Evolutionary conservation across 2,113 vertebrate genomes (phyloP).

Genomic region (Sciurus niger): DNA sequence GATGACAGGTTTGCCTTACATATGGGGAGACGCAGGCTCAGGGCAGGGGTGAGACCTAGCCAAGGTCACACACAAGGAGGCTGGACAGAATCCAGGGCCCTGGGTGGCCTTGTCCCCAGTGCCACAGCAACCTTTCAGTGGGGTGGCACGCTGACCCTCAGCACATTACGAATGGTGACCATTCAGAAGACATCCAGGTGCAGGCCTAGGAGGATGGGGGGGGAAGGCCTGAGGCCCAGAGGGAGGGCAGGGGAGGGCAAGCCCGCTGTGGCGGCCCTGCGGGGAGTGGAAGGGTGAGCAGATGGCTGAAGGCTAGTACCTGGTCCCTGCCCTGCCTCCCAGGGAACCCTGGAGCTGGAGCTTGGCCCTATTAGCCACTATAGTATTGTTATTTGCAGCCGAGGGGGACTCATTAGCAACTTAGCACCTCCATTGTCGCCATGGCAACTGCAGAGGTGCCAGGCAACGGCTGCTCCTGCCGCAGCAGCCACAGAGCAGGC

Average conservation of each 20-base stretch:
- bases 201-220: background rate
- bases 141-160: accelerated
- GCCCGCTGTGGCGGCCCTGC: no score
- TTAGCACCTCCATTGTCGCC: constrained; percentile 88
- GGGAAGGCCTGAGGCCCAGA: background rate
- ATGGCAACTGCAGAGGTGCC: constrained; percentile 89
- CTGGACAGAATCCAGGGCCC: background rate
- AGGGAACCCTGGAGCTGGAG: constrained; percentile 72
- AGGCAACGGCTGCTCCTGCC: constrained; percentile 86
- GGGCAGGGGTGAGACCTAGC: background rate
- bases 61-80: background rate
- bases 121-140: background rate
- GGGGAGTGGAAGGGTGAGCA: background rate
- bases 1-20: background rate
- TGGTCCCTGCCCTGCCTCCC: background rate
- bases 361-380: constrained; percentile 67
- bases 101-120: no score
- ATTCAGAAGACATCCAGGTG: background rate
- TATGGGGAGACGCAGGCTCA: background rate
- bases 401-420: constrained; percentile 89
- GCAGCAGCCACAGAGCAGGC: background rate
- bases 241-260: background rate
- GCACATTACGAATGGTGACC: background rate
- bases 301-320: background rate
- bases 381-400: constrained; percentile 87